Percentiles rank a stretch among this genome's conserved stretches.
Evolutionary conservation across 2,888 invertebrate genomes (phyloP).

Genomic region (Protonemura montana): DNA sequence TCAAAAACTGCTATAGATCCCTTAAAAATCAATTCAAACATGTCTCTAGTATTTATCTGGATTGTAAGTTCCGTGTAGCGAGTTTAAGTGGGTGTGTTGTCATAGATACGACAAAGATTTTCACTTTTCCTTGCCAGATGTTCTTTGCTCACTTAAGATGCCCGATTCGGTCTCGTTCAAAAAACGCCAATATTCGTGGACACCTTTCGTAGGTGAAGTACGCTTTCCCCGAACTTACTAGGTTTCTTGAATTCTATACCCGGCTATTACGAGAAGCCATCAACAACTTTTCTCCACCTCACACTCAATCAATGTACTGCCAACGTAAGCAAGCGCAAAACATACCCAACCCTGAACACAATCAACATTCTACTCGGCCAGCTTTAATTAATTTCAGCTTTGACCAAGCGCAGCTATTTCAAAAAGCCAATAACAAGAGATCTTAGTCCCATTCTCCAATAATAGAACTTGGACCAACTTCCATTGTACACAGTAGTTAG

Average conservation of each 20-base stretch:
- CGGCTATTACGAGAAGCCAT: neutral
- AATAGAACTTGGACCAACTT: neutral
- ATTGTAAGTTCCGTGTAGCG: too few relatives aligned
- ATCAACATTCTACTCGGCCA: neutral
- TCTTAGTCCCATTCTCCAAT: neutral
- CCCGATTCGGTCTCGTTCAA: too few relatives aligned
- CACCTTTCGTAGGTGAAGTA: neutral
- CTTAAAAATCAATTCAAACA: neutral
- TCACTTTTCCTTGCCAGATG: too few relatives aligned
- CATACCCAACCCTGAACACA: neutral
- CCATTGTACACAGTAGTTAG: neutral
- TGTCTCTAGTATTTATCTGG: neutral
- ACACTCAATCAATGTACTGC: neutral
- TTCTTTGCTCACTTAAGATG: too few relatives aligned
- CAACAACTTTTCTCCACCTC: neutral
- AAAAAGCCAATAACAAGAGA: neutral
- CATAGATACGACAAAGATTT: too few relatives aligned
- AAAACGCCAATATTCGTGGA: neutral
- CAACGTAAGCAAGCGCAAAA: neutral
- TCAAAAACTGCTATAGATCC: neutral
- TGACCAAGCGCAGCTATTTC: neutral
- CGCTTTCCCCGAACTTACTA: neutral
- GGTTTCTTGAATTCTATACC: neutral
- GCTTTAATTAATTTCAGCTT: neutral
- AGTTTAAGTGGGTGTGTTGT: too few relatives aligned